Evolutionary conservation across 2,113 vertebrate species (phyloP).

Genomic region (Pongo pygmaeus): DNA sequence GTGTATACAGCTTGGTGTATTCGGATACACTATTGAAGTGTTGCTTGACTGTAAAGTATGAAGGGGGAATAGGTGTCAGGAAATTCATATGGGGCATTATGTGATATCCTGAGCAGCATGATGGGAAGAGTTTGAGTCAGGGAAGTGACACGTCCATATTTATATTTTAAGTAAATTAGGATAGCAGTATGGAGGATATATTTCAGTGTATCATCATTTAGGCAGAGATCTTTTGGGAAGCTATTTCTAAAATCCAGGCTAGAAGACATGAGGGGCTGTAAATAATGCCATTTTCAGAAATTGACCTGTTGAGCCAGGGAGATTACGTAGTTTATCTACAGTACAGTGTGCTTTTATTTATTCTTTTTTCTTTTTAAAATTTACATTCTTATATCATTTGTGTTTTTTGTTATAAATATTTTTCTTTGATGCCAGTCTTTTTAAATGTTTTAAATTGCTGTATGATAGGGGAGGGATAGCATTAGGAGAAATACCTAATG

Average conservation of each 20-base stretch:
- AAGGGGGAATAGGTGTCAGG: not conserved
- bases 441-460: slow-evolving; percentile 42
- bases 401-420: not conserved
- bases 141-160: not conserved
- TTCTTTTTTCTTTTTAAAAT: not conserved
- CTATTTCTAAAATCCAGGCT: not conserved
- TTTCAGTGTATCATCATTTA: not conserved
- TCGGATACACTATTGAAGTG: not conserved
- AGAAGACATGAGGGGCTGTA: not conserved
- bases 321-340: not conserved
- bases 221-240: not conserved
- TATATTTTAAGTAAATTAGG: not conserved
- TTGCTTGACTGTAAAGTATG: not conserved
- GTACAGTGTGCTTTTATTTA: not conserved
- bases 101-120: not conserved
- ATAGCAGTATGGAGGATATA: not conserved
- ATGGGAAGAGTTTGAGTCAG: slow-evolving; percentile 11
- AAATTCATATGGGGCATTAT: not conserved
- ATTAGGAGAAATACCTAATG: too few species aligned
- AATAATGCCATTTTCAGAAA: not conserved
- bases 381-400: not conserved
- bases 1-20: not conserved
- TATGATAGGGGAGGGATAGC: not conserved
- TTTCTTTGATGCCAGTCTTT: not conserved
- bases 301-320: not conserved